Percentiles rank a stretch among this genome's conserved stretches.
Evolutionary conservation across 2,113 vertebrate genomes (phyloP).

Genomic region (Epinephelus lanceolatus): DNA sequence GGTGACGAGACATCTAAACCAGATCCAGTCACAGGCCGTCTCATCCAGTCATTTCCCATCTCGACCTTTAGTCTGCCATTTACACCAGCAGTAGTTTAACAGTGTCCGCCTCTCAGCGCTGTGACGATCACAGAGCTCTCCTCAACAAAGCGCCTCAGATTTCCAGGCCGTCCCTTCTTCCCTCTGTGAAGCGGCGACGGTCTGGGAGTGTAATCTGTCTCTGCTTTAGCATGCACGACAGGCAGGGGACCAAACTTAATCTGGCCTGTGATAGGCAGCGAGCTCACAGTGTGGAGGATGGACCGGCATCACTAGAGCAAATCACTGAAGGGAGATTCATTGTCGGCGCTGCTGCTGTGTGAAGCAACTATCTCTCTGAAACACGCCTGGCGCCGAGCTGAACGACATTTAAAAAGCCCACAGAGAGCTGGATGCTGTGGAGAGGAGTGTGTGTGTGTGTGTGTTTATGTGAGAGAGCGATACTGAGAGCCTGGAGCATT

Average conservation of each 20-base stretch:
- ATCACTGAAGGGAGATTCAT: constrained; percentile 37
- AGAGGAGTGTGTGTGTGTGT: constrained; percentile 34
- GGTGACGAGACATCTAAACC: not conserved
- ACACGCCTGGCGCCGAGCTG: constrained; percentile 50
- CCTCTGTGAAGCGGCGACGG: not conserved
- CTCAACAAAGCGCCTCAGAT: constrained; percentile 7
- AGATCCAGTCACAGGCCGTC: not conserved
- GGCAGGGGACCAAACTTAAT: constrained; percentile 14
- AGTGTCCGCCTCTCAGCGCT: not conserved
- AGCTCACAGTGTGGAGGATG: not conserved
- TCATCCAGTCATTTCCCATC: not conserved
- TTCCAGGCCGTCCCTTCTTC: not conserved
- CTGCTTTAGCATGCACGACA: not conserved
- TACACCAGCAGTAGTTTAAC: not conserved
- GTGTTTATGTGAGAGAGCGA: constrained; percentile 41
- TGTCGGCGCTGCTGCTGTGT: constrained; percentile 40
- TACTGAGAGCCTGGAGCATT: constrained; percentile 49
- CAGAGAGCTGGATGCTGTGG: constrained; percentile 48
- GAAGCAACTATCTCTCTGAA: constrained; percentile 67
- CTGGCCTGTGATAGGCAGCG: constrained; percentile 11
- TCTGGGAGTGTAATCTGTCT: constrained; percentile 36
- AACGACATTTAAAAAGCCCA: constrained; percentile 65
- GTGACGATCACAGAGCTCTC: not conserved
- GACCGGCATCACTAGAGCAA: constrained; percentile 26
- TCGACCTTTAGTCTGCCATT: not conserved